These are phyloP conservation scores for Cuculus canorus DNA, from an alignment of 2,797 vertebrate species.

Conservation along the genomic window DNA sequence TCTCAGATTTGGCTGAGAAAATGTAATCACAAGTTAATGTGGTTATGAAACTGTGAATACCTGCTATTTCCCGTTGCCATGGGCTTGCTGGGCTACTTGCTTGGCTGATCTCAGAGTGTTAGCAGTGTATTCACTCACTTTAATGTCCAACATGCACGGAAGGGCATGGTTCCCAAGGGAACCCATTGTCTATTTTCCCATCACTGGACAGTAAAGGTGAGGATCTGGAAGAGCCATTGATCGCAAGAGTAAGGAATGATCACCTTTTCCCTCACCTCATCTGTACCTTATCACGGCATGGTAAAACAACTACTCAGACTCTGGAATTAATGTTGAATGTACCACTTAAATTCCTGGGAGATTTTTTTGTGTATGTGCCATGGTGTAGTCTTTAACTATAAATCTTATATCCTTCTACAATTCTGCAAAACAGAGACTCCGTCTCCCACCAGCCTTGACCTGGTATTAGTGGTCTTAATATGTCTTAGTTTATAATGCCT, in stretches of 20 bases:
- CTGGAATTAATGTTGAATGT: neutral
- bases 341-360: neutral
- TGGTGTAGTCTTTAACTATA: neutral
- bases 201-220: neutral
- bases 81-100: neutral
- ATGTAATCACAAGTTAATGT: neutral
- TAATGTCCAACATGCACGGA: neutral
- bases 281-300: neutral
- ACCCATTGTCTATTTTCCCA: neutral
- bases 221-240: neutral
- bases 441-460: neutral
- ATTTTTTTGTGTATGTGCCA: neutral
- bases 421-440: neutral
- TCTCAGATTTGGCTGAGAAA: neutral
- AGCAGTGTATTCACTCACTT: neutral
- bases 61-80: rapidly evolving
- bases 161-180: neutral
- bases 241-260: neutral
- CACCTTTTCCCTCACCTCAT: neutral
- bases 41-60: neutral
- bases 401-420: neutral
- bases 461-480: neutral
- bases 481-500: neutral
- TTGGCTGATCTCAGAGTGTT: neutral
- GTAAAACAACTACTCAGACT: neutral